Evolutionary conservation across 2,888 invertebrate genomes (phyloP), one percentile per base, ranked within the genome.

Genomic region (Drosophila suboccidentalis): DNA sequence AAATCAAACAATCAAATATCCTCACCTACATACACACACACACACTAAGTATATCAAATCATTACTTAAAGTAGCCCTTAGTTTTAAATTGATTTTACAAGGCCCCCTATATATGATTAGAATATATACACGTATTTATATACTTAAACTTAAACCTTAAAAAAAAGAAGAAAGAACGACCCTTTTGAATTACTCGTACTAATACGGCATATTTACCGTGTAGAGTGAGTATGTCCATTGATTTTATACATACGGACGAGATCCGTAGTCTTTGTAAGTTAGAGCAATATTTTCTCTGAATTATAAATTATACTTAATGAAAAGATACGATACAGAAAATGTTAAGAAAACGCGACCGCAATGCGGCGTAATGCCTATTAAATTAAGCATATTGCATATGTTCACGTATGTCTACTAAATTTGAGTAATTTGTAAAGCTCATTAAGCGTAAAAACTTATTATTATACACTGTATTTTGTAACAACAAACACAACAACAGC

Each of bases 41-140:
- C 41, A 62, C 54, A 75, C 51, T 49, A 75, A 73, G 60, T 78
- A 78, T 79, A 78, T 80, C 65, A 72, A 78, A 77, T 80, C 46
- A 80, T 86, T 85, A 85, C 84, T 86, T 81, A 88, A 85, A 85
- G 83, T 81, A 88, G 86, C 59, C 76, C 54, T 64, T 83, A 88
- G 88, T 85, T 85, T 69, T 69, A 64, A 82, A 76, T 75, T 87
- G 65, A 74, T 83, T 82, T 77, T 77, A 87, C 61, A 57, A 69
- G 39, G 19, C 59, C 71, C 60, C 69, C 49, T 57, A 57, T 63
- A 68, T 76, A 72, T 80, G 59, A 80, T 71, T 72, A 78, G 76
- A 71, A 36, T 76, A 71, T 78, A 77, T 61, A 64, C 58, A 49
- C 49, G 41, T 60, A 50, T 64, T 49, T 58, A 71, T 68, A 67